Conservation (phyloP, 2,888 invertebrate genomes). For the Aphidius colemani region DNA sequence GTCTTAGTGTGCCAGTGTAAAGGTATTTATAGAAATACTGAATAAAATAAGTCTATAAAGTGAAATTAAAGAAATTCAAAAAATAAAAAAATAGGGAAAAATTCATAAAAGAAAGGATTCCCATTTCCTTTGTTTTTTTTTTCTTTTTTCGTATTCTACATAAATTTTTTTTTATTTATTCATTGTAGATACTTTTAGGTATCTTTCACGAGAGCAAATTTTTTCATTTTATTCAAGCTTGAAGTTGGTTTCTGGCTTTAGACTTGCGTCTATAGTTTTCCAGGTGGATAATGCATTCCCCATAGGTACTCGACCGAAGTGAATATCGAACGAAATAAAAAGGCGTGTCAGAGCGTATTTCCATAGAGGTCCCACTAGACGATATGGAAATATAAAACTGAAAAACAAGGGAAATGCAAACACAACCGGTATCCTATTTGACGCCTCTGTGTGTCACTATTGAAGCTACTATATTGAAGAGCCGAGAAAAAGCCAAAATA, state of each 20-base stretch:
- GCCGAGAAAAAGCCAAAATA: constrained; percentile 1
- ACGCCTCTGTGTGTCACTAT: constrained; percentile 7
- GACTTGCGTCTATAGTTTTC: constrained; percentile 23
- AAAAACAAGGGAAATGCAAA: constrained; percentile 46
- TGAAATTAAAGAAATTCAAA: not conserved
- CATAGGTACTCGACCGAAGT: constrained; percentile 51
- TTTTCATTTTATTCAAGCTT: not conserved
- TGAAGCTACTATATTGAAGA: constrained; percentile 5
- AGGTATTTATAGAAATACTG: no score
- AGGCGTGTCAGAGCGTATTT: constrained; percentile 42
- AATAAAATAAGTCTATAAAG: not conserved
- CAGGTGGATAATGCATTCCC: constrained; percentile 49
- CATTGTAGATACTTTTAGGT: no score
- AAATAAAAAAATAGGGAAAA: not conserved
- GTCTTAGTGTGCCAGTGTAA: no score
- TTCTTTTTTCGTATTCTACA: not conserved
- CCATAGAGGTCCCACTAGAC: constrained; percentile 47
- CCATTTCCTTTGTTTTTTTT: not conserved
- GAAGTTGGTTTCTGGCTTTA: not conserved
- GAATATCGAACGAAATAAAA: constrained; percentile 47
- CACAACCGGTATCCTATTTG: constrained; percentile 19
- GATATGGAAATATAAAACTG: constrained; percentile 50
- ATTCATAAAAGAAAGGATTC: not conserved
- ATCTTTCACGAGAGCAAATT: no score
- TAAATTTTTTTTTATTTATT: not conserved